These are phyloP conservation scores for Nyctibius bracteatus DNA, from an alignment of 2,113 vertebrate genomes.

Conservation along the genomic window DNA sequence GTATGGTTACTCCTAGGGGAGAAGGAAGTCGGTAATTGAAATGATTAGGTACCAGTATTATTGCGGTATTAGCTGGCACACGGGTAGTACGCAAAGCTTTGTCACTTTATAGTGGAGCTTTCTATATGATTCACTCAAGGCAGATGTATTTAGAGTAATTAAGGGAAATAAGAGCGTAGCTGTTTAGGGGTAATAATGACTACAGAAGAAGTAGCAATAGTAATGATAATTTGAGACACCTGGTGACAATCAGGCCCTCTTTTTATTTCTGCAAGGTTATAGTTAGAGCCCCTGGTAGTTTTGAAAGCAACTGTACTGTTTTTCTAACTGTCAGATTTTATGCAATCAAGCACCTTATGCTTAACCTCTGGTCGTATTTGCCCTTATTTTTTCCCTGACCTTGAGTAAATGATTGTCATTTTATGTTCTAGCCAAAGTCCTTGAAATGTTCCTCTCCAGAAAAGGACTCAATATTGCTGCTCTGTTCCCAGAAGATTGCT, in stretches of 20 bases:
- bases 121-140: background rate
- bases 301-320: slow-evolving; percentile 6
- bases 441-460: slow-evolving; percentile 53
- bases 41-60: slow-evolving; percentile 17
- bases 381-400: slow-evolving; percentile 37
- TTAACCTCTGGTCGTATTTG: slow-evolving; percentile 44
- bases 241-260: background rate
- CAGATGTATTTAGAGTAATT: background rate
- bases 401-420: slow-evolving; percentile 56
- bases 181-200: background rate
- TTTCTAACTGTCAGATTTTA: slow-evolving; percentile 25
- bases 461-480: slow-evolving; percentile 26
- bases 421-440: slow-evolving; percentile 53
- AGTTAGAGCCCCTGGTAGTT: background rate
- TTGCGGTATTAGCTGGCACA: background rate
- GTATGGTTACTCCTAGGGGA: background rate
- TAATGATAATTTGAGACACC: background rate
- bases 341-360: background rate
- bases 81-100: background rate
- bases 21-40: slow-evolving; percentile 22
- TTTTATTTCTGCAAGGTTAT: background rate
- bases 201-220: background rate
- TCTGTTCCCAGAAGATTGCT: slow-evolving; percentile 62
- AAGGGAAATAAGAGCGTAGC: background rate
- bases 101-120: background rate